Percentiles rank a stretch among this genome's conserved stretches.
These are phyloP conservation scores for Amblyteles armatorius DNA, from an alignment of 2,888 invertebrate genomes.

Conservation along the genomic window DNA sequence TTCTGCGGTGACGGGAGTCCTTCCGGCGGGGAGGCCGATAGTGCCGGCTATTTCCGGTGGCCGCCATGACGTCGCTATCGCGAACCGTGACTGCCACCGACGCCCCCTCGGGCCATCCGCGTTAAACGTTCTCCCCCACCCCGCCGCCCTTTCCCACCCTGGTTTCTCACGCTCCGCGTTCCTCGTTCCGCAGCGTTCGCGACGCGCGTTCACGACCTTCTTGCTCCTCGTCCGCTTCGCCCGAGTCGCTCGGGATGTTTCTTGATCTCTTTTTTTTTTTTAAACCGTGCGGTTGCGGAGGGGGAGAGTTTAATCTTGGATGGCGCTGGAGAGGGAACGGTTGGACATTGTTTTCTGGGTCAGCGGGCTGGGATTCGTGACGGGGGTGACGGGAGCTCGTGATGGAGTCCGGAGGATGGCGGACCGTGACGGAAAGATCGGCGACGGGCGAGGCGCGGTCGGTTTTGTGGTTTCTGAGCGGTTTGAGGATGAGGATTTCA, in stretches of 20 bases:
- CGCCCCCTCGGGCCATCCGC: conserved; percentile 46
- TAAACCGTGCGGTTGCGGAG: neutral
- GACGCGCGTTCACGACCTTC: neutral
- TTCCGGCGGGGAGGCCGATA: conserved; percentile 83
- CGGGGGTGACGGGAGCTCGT: neutral
- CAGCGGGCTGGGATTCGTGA: neutral
- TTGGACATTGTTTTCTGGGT: neutral
- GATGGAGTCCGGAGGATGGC: neutral
- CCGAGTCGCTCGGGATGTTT: conserved; percentile 4
- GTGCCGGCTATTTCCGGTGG: conserved; percentile 84
- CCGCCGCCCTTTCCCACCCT: conserved; percentile 9
- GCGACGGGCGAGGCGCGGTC: too few relatives aligned
- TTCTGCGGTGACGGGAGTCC: conserved; percentile 82
- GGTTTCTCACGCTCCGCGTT: conserved; percentile 68
- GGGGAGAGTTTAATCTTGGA: conserved; percentile 1
- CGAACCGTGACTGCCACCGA: conserved; percentile 67
- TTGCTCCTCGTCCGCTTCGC: neutral
- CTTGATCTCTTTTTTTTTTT: conserved; percentile 10
- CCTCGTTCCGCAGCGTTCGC: neutral
- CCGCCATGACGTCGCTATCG: conserved; percentile 83
- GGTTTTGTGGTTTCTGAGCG: too few relatives aligned
- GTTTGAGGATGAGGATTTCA: too few relatives aligned
- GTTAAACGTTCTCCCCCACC: conserved; percentile 44
- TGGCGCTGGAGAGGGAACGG: neutral
- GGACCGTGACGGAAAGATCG: neutral